Percentiles rank a stretch among this genome's conserved stretches.
Evolutionary conservation across 2,113 vertebrate species (phyloP).

Genomic region (Grallaria varia): DNA sequence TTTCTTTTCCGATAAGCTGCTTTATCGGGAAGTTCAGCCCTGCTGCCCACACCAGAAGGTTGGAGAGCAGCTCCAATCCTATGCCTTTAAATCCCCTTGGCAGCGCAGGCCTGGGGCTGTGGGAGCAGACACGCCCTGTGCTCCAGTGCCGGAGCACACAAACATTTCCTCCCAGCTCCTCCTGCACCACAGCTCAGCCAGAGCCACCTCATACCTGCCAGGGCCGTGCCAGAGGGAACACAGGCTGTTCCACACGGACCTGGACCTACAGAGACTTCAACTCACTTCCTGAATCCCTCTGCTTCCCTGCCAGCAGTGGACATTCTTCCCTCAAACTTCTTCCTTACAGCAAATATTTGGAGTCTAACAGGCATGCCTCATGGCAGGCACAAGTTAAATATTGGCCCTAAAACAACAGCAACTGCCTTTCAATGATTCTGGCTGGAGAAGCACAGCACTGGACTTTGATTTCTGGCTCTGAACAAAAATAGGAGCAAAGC

Average conservation of each 20-base stretch:
- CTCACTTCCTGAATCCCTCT: not conserved
- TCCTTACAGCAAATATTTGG: constrained; percentile 27
- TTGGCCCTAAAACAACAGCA: constrained; percentile 41
- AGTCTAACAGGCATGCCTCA: not conserved
- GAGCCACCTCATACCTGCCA: not conserved
- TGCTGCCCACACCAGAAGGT: not conserved
- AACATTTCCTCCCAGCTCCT: constrained; percentile 38
- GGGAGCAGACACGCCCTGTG: constrained; percentile 15
- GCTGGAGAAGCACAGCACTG: not conserved
- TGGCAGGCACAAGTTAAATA: constrained; percentile 51
- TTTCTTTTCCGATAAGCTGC: not conserved
- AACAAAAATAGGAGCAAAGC: not conserved
- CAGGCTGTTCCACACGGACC: not conserved
- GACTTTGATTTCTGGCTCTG: constrained; percentile 60
- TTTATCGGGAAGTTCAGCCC: not conserved
- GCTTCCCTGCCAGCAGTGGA: not conserved
- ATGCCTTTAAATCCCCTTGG: constrained; percentile 28
- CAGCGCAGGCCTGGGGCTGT: not conserved
- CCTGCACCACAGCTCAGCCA: not conserved
- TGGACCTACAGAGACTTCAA: not conserved
- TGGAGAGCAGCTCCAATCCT: not conserved
- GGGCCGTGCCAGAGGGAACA: not conserved
- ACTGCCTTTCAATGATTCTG: constrained; percentile 28
- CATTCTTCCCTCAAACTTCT: not conserved
- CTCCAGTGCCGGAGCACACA: not conserved